A percentile compares a stretch with the other conserved stretches of the same genome.
Conservation (phyloP, 2,888 invertebrate species). For the Lithophane socia region DNA sequence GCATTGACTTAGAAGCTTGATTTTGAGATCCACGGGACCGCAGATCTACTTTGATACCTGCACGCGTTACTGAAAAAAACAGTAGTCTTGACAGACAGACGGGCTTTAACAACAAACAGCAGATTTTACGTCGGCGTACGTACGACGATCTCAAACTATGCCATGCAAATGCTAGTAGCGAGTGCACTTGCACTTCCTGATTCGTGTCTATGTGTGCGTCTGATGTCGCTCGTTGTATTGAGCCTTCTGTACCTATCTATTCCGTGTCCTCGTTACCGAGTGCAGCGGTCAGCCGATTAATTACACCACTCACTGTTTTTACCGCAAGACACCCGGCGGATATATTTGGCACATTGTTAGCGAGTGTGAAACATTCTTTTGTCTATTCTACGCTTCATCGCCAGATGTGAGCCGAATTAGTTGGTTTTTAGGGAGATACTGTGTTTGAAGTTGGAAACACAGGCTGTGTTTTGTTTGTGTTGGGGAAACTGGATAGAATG, state of each 20-base stretch:
- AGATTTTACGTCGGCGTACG: no score
- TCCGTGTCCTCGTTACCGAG: conserved; percentile 71
- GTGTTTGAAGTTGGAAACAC: conserved; percentile 15
- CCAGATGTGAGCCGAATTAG: conserved; percentile 54
- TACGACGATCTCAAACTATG: no score
- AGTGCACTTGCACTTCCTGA: background rate
- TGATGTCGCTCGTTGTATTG: background rate
- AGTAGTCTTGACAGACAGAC: no score
- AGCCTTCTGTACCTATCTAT: conserved; percentile 47
- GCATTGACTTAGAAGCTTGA: no score
- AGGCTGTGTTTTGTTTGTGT: conserved; percentile 38
- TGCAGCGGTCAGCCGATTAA: conserved; percentile 80
- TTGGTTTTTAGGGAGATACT: conserved; percentile 25
- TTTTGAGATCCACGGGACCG: no score
- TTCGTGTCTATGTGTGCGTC: background rate
- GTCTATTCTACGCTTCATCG: conserved; percentile 55
- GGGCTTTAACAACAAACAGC: no score
- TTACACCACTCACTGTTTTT: conserved; percentile 71
- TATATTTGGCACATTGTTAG: conserved; percentile 67
- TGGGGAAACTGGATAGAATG: background rate
- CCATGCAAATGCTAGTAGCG: background rate
- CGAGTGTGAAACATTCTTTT: conserved; percentile 52
- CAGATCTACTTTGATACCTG: no score
- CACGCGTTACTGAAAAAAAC: no score
- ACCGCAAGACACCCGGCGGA: conserved; percentile 51